phyloP scores from a whole-genome alignment of 2,797 vertebrate species.

The Chelidonichthys spinosus region DNA sequence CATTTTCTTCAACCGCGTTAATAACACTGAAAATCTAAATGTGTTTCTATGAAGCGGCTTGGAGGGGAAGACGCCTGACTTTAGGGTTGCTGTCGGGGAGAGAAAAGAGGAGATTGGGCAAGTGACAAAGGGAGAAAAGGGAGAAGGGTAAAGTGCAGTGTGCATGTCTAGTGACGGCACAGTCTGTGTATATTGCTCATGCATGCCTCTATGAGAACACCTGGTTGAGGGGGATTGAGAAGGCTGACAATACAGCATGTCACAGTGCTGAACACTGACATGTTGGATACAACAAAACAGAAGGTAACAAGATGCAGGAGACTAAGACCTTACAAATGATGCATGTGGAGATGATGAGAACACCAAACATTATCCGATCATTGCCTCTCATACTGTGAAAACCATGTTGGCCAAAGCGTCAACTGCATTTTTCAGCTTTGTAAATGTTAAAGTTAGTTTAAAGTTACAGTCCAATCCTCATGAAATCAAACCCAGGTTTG shows the following conservation, averaged over 20 bases:
- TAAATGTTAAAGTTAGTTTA: neutral
- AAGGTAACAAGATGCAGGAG: neutral
- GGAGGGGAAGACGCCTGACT: constrained; percentile 28
- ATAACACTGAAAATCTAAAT: constrained; percentile 22
- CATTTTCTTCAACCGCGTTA: constrained; percentile 27
- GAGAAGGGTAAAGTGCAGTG: neutral
- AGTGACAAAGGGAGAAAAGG: neutral
- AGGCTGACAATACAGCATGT: neutral
- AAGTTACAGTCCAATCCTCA: neutral
- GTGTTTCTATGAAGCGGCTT: constrained; percentile 35
- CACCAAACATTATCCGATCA: neutral
- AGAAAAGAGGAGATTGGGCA: constrained; percentile 19
- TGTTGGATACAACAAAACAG: constrained; percentile 12
- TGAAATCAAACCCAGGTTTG: neutral
- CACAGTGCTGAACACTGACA: constrained; percentile 5
- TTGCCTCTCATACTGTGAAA: neutral
- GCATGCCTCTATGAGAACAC: neutral
- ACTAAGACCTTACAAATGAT: constrained; percentile 1
- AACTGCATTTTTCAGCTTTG: neutral
- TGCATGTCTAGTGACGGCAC: neutral
- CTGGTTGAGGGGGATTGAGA: constrained; percentile 3
- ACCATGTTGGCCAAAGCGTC: neutral
- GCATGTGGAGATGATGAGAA: neutral
- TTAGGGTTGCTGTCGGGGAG: neutral
- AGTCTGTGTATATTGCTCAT: neutral